Evolutionary conservation across 1,140 invertebrate genomes (phyloP).

Genomic region (Gerris buenoi): DNA sequence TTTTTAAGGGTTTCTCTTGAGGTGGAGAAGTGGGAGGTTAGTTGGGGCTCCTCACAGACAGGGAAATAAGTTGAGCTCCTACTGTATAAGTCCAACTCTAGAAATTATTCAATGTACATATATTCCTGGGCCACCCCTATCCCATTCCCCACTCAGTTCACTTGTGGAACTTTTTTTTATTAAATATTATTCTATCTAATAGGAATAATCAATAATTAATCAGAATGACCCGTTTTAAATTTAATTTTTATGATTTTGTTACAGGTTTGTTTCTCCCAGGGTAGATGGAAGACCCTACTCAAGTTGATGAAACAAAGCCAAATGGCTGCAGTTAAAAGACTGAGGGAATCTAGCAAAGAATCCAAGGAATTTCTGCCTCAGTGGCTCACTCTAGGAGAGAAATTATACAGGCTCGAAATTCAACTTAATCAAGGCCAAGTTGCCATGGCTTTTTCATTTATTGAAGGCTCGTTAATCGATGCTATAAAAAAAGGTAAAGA

Average conservation of each 20-base stretch:
- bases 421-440: conserved; percentile 49
- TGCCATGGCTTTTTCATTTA: conserved; percentile 75
- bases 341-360: conserved; percentile 24
- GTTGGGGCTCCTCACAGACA: too few relatives aligned
- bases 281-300: conserved; percentile 54
- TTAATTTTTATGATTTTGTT: conserved; percentile 14
- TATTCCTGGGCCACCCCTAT: too few relatives aligned
- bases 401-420: conserved; percentile 49
- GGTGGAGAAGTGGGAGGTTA: too few relatives aligned
- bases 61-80: too few relatives aligned
- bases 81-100: too few relatives aligned
- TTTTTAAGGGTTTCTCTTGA: too few relatives aligned
- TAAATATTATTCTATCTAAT: too few relatives aligned
- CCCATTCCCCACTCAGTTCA: too few relatives aligned
- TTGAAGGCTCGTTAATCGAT: conserved; percentile 82
- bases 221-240: too few relatives aligned
- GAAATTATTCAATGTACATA: too few relatives aligned
- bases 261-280: conserved; percentile 48
- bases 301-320: conserved; percentile 62
- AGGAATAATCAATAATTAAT: too few relatives aligned
- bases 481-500: conserved; percentile 68
- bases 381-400: conserved; percentile 43
- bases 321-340: conserved; percentile 45
- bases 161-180: too few relatives aligned
- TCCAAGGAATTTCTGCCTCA: conserved; percentile 28